phyloP scores from a whole-genome alignment of 53 echinoderm and acorn worm species.

The Arbacia lixula region DNA sequence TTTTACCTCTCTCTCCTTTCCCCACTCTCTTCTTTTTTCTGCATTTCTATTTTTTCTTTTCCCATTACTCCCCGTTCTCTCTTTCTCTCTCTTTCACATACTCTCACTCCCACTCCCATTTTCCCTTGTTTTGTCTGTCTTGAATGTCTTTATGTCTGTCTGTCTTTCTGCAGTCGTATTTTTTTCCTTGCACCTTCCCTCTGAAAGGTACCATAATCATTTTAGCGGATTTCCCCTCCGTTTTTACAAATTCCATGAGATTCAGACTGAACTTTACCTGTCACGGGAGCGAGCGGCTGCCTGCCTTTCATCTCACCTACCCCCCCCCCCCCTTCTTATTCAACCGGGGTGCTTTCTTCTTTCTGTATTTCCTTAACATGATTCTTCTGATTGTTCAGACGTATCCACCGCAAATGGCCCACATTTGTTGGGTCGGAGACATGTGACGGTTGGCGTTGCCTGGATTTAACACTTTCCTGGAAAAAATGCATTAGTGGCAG shows the following conservation, averaged over 20 bases:
- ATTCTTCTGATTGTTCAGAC: too few species aligned
- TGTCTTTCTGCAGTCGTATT: too few species aligned
- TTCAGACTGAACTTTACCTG: too few species aligned
- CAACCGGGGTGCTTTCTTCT: neutral
- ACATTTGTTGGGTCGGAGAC: too few species aligned
- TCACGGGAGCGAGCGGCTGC: too few species aligned
- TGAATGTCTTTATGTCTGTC: neutral
- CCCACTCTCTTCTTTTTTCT: neutral
- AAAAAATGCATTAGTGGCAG: too few species aligned
- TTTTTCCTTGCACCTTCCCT: neutral
- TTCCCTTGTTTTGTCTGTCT: neutral
- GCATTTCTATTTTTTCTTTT: neutral
- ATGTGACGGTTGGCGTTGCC: too few species aligned
- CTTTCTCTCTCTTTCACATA: neutral
- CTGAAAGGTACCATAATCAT: neutral
- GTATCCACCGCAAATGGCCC: too few species aligned
- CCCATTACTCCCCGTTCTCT: neutral
- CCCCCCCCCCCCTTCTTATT: neutral
- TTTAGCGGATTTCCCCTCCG: too few species aligned
- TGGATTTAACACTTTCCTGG: too few species aligned
- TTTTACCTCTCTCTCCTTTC: neutral
- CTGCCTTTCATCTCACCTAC: neutral
- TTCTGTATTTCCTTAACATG: too few species aligned
- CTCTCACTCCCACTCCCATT: neutral
- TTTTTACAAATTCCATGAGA: too few species aligned